Evolutionary conservation across 2,888 invertebrate species (phyloP), one percentile per base, ranked within the genome.

Genomic region (Dermolepida albohirtum): DNA sequence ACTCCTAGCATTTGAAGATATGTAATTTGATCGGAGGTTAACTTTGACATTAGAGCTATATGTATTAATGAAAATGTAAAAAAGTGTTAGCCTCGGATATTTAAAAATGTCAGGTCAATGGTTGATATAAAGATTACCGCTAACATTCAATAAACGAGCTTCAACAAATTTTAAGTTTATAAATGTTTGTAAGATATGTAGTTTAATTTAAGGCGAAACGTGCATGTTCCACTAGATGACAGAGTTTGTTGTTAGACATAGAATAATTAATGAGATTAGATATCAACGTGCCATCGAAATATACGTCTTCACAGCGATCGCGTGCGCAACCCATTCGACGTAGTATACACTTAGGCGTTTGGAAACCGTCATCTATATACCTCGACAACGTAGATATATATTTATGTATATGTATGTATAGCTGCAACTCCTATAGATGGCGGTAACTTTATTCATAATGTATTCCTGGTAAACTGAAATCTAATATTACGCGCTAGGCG

Each of bases 401-500:
- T 29, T 29, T 29, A 29, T 29, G 34, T 34, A 34, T 34, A 5
- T 34, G 34, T 10, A 34, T 34, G 10, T 10, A 10, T 34, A 10
- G 34, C 34, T 34, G 34, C 10, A 34, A 34, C 34, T 34, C 34
- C 34, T 7, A 34, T 34, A 34, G 34, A 34, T 34, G 34, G 34
- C 34, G 34, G 57, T 50, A 66, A 62, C 59, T 51, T 59, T 34
- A 29, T 64, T 39, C 65, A 54, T 65, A 68, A 57, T 51, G 52
- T 64, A 68, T 68, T 68, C 62, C 65, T 52, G 62, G 65, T 44
- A 59, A 59, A 68, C 65, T 59, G 50, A 65, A 68, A 68, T 68
- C 68, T 65, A 68, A 68, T 65, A 68, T 65, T 44, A 43, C 52
- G 12, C 62, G 65, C 59, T 59, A 29, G 14, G 29, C 59, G 59